Conservation (phyloP, 1,140 invertebrate genomes). For the Liolophura sinensis region DNA sequence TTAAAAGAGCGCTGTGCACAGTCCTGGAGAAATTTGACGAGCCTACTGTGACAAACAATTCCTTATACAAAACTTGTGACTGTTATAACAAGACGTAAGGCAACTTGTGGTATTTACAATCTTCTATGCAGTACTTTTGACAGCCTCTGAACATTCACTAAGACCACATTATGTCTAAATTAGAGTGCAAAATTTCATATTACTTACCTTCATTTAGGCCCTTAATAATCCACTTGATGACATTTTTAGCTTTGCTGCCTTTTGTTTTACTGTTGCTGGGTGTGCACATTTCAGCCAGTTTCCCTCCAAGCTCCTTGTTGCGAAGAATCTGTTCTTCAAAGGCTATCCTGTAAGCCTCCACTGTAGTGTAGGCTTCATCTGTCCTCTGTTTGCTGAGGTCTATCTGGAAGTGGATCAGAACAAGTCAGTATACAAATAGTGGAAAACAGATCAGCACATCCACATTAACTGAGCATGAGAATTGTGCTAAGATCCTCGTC, state of each 20-base stretch:
- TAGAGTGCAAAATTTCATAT: too few relatives aligned
- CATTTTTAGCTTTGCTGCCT: conserved; percentile 34
- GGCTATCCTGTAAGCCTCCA: conserved; percentile 49
- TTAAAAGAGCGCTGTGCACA: not conserved
- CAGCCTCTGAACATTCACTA: not conserved
- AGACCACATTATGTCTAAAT: too few relatives aligned
- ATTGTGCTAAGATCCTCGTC: too few relatives aligned
- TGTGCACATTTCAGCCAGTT: conserved; percentile 34
- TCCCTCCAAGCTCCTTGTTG: conserved; percentile 32
- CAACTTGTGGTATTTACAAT: too few relatives aligned
- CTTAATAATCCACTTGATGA: conserved; percentile 35
- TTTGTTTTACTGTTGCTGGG: conserved; percentile 19
- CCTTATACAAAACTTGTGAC: too few relatives aligned
- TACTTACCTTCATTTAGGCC: conserved; percentile 40
- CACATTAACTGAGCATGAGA: too few relatives aligned
- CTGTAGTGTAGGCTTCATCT: conserved; percentile 44
- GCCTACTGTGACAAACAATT: not conserved
- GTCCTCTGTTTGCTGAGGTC: conserved; percentile 31
- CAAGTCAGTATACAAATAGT: too few relatives aligned
- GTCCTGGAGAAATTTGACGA: not conserved
- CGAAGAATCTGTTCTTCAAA: conserved; percentile 48
- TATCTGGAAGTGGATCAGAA: conserved; percentile 20
- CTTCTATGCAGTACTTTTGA: not conserved
- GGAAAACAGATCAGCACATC: too few relatives aligned
- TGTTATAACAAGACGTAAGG: too few relatives aligned